phyloP scores from a whole-genome alignment of 2,113 vertebrate genomes.

The Lepus europaeus region DNA sequence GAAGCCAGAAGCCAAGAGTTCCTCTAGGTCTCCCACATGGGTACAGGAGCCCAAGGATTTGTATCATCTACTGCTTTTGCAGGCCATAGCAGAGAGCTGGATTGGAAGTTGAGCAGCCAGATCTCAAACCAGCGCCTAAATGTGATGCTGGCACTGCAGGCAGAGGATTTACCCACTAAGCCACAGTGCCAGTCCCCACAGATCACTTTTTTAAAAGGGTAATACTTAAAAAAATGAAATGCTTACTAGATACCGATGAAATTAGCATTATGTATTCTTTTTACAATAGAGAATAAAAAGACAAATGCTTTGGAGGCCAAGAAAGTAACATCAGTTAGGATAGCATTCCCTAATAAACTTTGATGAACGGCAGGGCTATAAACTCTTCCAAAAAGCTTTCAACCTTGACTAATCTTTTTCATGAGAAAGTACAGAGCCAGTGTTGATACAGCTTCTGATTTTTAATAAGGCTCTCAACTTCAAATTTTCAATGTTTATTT shows the following conservation, averaged over 20 bases:
- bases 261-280: background rate
- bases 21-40: no score
- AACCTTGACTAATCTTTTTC: background rate
- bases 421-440: background rate
- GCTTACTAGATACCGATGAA: background rate
- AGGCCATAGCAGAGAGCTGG: no score
- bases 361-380: background rate
- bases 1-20: no score
- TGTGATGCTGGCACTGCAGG: no score
- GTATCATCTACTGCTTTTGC: no score
- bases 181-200: no score
- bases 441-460: background rate
- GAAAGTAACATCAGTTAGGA: background rate
- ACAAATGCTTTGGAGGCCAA: background rate
- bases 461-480: conserved; percentile 20
- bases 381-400: background rate
- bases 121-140: no score
- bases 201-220: background rate
- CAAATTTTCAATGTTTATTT: background rate
- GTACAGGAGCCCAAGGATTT: no score
- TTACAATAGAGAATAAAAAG: background rate
- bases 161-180: no score
- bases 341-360: background rate
- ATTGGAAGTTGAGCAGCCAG: no score
- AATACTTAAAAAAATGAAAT: background rate